A percentile compares a stretch with the other conserved stretches of the same genome.
Evolutionary conservation across 2,797 vertebrate genomes (phyloP).

Genomic region (Brotula barbata): DNA sequence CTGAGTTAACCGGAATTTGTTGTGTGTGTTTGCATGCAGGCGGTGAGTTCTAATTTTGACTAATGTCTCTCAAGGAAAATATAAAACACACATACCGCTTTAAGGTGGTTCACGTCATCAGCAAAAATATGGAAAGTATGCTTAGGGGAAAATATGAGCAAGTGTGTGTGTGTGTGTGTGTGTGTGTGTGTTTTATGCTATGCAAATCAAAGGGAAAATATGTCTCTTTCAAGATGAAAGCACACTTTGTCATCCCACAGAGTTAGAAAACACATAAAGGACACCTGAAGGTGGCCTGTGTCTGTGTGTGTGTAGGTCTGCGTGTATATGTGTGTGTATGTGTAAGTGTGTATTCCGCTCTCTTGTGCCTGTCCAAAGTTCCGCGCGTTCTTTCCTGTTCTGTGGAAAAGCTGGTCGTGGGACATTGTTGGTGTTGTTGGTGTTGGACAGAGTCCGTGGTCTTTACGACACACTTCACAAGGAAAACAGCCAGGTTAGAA

Average conservation of each 20-base stretch:
- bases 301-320: constrained; percentile 3
- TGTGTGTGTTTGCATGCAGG: constrained; percentile 30
- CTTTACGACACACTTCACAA: too few species aligned
- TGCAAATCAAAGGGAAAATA: constrained; percentile 26
- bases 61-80: constrained; percentile 44
- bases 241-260: constrained; percentile 39
- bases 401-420: constrained; percentile 19
- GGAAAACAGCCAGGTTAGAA: constrained; percentile 7
- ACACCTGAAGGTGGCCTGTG: constrained; percentile 10
- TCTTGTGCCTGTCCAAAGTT: constrained; percentile 15
- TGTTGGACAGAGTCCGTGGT: constrained; percentile 30
- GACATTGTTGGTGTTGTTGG: constrained; percentile 29
- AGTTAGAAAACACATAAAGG: constrained; percentile 30
- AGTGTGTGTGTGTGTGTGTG: constrained; percentile 19
- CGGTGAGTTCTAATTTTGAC: constrained; percentile 17
- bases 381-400: background rate
- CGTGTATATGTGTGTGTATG: constrained; percentile 4
- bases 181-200: constrained; percentile 24
- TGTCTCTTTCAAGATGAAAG: constrained; percentile 15
- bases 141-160: constrained; percentile 57
- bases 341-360: constrained; percentile 9
- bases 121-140: constrained; percentile 64
- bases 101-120: constrained; percentile 55
- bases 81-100: constrained; percentile 24
- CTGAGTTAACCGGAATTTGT: background rate